phyloP scores from a whole-genome alignment of 2,113 vertebrate species.

The Lates calcarifer region DNA sequence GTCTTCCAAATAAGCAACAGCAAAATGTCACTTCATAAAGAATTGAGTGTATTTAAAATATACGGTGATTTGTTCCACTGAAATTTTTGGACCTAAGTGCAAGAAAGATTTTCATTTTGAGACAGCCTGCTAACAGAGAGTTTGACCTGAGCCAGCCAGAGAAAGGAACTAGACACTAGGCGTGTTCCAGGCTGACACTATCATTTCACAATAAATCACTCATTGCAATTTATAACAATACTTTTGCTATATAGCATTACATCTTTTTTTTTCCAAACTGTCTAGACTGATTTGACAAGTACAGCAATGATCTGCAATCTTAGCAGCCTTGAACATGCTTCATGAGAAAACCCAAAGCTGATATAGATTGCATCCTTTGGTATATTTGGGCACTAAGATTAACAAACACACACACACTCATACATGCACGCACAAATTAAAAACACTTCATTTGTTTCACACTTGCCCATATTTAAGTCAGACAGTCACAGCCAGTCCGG shows the following conservation, averaged over 20 bases:
- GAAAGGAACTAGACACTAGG: conserved; percentile 9
- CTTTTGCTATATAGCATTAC: conserved; percentile 19
- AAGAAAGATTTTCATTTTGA: conserved; percentile 21
- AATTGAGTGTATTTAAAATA: conserved; percentile 5
- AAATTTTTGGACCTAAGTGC: conserved; percentile 74
- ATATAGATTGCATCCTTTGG: conserved; percentile 78
- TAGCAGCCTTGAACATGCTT: conserved; percentile 41
- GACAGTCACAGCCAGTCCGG: conserved; percentile 65
- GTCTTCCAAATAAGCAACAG: conserved; percentile 22
- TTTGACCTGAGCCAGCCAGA: conserved; percentile 27
- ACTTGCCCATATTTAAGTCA: conserved; percentile 64
- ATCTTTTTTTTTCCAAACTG: conserved; percentile 12
- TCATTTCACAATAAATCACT: conserved; percentile 35
- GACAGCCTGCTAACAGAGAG: conserved; percentile 6
- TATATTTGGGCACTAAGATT: conserved; percentile 69
- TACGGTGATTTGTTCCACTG: conserved; percentile 38
- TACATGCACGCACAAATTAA: conserved; percentile 23
- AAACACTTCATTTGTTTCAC: conserved; percentile 58
- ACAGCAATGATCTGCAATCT: conserved; percentile 48
- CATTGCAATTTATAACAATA: conserved; percentile 30
- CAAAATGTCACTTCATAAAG: conserved; percentile 12
- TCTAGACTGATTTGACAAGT: conserved; percentile 27
- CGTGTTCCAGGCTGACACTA: conserved; percentile 7
- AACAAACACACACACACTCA: conserved; percentile 9
- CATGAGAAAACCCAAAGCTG: conserved; percentile 42